Percentiles rank a stretch among this genome's conserved stretches.
Evolutionary conservation across 2,888 invertebrate species (phyloP).

Genomic region (Choreutis nemorana): DNA sequence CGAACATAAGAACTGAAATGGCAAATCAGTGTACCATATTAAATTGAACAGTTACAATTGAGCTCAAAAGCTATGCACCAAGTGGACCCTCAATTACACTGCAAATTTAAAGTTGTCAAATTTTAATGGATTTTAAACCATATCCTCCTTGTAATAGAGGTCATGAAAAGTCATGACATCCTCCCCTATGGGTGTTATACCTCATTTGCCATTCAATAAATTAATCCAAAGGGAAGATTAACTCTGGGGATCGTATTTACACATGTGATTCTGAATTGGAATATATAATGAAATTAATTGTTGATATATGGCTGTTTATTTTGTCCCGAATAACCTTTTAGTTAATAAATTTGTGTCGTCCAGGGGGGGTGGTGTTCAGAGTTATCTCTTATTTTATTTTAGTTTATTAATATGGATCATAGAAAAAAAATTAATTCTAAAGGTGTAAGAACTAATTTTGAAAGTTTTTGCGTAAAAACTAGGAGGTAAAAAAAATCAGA

Average conservation of each 20-base stretch:
- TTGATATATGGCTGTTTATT: slow-evolving; percentile 27
- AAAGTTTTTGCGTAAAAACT: too few relatives aligned
- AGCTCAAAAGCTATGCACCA: slow-evolving; percentile 37
- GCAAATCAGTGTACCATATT: too few relatives aligned
- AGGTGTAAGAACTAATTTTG: too few relatives aligned
- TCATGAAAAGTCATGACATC: slow-evolving; percentile 13
- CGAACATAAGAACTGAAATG: too few relatives aligned
- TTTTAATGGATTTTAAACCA: slow-evolving; percentile 2
- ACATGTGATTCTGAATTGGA: slow-evolving; percentile 20
- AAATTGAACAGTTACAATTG: too few relatives aligned
- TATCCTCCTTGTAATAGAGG: not conserved
- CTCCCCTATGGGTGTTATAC: slow-evolving; percentile 46
- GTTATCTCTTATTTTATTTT: too few relatives aligned
- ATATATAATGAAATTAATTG: slow-evolving; percentile 41
- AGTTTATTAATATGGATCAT: slow-evolving; percentile 9
- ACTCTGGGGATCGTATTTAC: slow-evolving; percentile 13
- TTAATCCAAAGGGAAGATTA: slow-evolving; percentile 54
- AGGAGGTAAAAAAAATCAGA: too few relatives aligned
- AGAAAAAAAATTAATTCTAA: too few relatives aligned
- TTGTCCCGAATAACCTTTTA: too few relatives aligned
- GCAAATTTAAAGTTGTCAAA: slow-evolving; percentile 3
- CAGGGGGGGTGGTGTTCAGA: too few relatives aligned
- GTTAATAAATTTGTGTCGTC: too few relatives aligned
- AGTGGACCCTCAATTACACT: slow-evolving; percentile 3
- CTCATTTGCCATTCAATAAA: slow-evolving; percentile 63